These are phyloP conservation scores for Misgurnus anguillicaudatus DNA, from an alignment of 2,113 vertebrate species.

Conservation along the genomic window DNA sequence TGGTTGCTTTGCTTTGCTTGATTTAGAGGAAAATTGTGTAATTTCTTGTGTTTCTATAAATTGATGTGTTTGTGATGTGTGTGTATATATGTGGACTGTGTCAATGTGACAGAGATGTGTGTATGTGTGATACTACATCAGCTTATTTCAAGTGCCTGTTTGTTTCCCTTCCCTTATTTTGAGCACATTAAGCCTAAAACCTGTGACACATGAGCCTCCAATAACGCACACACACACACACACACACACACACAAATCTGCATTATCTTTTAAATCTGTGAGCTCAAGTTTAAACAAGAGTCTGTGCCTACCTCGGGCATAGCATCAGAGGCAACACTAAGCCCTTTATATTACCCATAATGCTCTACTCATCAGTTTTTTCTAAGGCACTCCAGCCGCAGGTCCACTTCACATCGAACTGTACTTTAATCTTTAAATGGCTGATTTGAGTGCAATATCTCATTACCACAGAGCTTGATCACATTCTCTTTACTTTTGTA, in stretches of 20 bases:
- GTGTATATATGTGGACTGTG: no score
- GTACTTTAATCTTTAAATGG: constrained; percentile 21
- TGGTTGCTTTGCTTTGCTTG: no score
- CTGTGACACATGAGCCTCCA: constrained; percentile 4
- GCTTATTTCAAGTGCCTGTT: constrained; percentile 50
- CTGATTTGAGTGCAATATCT: constrained; percentile 37
- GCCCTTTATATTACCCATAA: constrained; percentile 4
- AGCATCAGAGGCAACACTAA: constrained; percentile 4
- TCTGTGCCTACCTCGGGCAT: neutral
- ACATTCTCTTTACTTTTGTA: constrained; percentile 27
- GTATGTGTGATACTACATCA: neutral
- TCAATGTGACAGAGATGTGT: neutral
- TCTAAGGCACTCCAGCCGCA: constrained; percentile 30
- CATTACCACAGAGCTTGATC: constrained; percentile 52
- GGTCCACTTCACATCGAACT: constrained; percentile 7
- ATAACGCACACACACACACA: neutral
- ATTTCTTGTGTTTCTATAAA: constrained; percentile 13
- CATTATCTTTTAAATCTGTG: neutral
- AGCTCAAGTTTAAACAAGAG: neutral
- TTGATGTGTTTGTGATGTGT: constrained; percentile 3
- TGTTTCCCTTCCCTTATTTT: constrained; percentile 42
- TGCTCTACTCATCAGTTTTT: neutral
- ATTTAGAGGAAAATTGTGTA: no score
- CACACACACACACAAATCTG: no score
- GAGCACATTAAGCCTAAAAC: neutral